Evolutionary conservation across 2,113 vertebrate genomes (phyloP), one percentile per base, ranked within the genome.

Genomic region (Synchiropus splendidus): DNA sequence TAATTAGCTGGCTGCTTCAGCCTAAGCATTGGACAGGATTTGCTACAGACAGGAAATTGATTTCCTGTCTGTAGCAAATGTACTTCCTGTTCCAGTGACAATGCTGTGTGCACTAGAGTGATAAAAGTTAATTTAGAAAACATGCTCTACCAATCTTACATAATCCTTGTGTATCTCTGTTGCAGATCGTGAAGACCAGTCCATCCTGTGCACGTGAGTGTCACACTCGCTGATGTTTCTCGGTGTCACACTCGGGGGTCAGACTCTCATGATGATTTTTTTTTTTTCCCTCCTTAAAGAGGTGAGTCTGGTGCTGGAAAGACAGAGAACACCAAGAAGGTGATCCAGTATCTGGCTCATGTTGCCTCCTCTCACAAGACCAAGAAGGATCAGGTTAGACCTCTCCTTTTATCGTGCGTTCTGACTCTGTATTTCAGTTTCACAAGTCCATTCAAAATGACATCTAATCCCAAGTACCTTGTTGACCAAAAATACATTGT

Each of bases 181-280:
- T 63, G 74, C 67, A 98, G 95, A 98, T 79, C 90, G 95, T 45
- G 95, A 98, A 77, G 95, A 98, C 75, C 95, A 98, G 77, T 93
- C 95, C 68, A 98, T 98, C 64, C 84, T 98, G 63, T 98, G 95
- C 95, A 98, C 95, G 95, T 98, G 84, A 94, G 95, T 96, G 61
- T 67, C 10, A 36, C 2, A 31, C 13, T 8, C 8, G 4, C 21
- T 27, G 4, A 15, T 30, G 10, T n/a, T n/a, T n/a, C n/a, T n/a
- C n/a, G n/a, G n/a, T n/a, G n/a, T 11, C 17, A 27, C n/a, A 14
- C 15, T 13, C n/a, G n/a, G n/a, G n/a, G n/a, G n/a, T n/a, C n/a
- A n/a, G n/a, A n/a, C n/a, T n/a, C n/a, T n/a, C n/a, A n/a, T n/a
- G n/a, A n/a, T n/a, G n/a, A n/a, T n/a, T n/a, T n/a, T n/a, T n/a